phyloP scores from a whole-genome alignment of 1,140 invertebrate genomes.

The Heliconius hewitsoni region DNA sequence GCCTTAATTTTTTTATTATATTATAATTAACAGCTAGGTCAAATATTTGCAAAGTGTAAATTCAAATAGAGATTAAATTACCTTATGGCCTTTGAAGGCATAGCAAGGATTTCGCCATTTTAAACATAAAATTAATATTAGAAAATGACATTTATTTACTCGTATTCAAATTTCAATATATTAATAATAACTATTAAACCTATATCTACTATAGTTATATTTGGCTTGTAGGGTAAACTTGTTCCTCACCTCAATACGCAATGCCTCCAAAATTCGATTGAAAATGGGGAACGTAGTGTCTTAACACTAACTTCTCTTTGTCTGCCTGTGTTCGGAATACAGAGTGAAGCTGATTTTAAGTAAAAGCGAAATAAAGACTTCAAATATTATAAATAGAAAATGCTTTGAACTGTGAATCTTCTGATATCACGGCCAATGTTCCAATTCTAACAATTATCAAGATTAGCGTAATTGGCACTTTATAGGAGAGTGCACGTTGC shows the following conservation, averaged over 20 bases:
- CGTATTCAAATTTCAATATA: no score
- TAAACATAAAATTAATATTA: neutral
- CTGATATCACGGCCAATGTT: slow-evolving; percentile 59
- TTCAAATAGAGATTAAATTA: neutral
- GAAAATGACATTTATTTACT: no score
- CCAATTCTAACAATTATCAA: slow-evolving; percentile 63
- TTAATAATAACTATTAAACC: no score
- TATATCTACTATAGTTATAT: no score
- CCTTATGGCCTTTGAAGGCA: neutral
- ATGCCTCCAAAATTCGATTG: no score
- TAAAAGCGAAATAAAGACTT: neutral
- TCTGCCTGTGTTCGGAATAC: no score
- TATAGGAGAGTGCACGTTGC: neutral
- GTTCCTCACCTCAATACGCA: no score
- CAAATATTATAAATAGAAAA: slow-evolving; percentile 13
- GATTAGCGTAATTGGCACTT: slow-evolving; percentile 51
- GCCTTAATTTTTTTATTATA: slow-evolving; percentile 12
- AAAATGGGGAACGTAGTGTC: no score
- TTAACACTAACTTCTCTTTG: no score
- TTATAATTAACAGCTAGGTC: slow-evolving; percentile 1
- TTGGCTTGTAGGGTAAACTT: no score
- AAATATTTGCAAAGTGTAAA: slow-evolving; percentile 1
- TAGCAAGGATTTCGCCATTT: neutral
- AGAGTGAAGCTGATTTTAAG: neutral
- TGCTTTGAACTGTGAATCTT: slow-evolving; percentile 59